Conservation (phyloP, 2,888 invertebrate species). For the Epinotia bilunana region DNA sequence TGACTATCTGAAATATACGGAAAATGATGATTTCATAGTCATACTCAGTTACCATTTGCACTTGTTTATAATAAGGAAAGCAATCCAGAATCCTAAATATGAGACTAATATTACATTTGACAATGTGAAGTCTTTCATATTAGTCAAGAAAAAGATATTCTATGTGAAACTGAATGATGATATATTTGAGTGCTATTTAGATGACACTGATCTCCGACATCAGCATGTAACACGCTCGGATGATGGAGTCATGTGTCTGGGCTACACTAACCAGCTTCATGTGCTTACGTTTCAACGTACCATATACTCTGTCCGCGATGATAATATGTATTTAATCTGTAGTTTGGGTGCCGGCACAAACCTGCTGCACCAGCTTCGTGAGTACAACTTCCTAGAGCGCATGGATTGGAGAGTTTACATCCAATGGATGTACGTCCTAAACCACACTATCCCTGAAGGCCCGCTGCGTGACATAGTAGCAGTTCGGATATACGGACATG, state of each 20-base stretch:
- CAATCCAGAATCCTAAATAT: constrained; percentile 42
- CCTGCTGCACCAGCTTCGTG: constrained; percentile 54
- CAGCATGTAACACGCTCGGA: constrained; percentile 50
- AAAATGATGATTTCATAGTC: constrained; percentile 59
- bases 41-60: constrained; percentile 57
- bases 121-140: constrained; percentile 60
- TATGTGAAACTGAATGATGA: constrained; percentile 61
- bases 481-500: constrained; percentile 65
- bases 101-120: constrained; percentile 54
- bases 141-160: constrained; percentile 56
- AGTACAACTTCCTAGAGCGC: constrained; percentile 66
- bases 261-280: constrained; percentile 56
- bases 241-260: constrained; percentile 62
- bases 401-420: constrained; percentile 69
- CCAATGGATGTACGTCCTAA: constrained; percentile 65
- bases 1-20: constrained; percentile 61
- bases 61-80: constrained; percentile 59
- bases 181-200: constrained; percentile 56
- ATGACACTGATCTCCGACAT: constrained; percentile 47
- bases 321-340: constrained; percentile 51
- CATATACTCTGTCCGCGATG: constrained; percentile 56
- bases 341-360: constrained; percentile 55
- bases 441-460: constrained; percentile 60
- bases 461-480: constrained; percentile 63
- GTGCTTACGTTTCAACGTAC: constrained; percentile 61